Evolutionary conservation across 2,113 vertebrate species (phyloP).

Genomic region (Prolemur simus): DNA sequence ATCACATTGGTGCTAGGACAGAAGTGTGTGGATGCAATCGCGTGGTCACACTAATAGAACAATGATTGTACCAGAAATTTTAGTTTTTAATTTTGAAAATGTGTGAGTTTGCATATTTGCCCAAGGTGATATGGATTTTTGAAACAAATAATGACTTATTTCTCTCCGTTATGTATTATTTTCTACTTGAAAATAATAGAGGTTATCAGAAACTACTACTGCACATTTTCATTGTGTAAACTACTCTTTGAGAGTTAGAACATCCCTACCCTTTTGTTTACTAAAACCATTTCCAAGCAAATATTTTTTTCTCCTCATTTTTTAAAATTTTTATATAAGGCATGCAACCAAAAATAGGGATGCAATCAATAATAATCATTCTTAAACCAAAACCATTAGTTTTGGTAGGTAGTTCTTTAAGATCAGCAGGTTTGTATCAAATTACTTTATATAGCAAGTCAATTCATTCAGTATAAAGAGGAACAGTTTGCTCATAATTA

Average conservation of each 20-base stretch:
- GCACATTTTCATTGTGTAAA: not conserved
- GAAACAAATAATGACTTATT: not conserved
- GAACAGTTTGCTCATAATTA: not conserved
- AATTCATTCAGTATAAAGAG: constrained; percentile 11
- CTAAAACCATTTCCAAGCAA: not conserved
- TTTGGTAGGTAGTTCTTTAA: not conserved
- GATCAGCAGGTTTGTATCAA: not conserved
- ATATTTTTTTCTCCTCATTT: not conserved
- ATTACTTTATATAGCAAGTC: constrained; percentile 15
- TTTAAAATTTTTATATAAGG: not conserved
- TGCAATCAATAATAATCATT: not conserved
- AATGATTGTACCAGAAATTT: not conserved
- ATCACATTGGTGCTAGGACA: fast-evolving
- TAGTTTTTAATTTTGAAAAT: not conserved
- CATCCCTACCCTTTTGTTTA: not conserved
- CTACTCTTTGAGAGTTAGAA: not conserved
- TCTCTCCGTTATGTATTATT: not conserved
- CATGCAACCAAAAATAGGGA: not conserved
- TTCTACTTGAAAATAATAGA: not conserved
- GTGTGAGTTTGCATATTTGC: not conserved
- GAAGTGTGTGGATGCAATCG: fast-evolving
- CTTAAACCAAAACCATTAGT: not conserved
- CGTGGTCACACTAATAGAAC: not conserved
- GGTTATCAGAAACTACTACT: not conserved
- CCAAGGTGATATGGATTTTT: not conserved